phyloP scores from a whole-genome alignment of 2,888 invertebrate genomes.

The Apoderus coryli region DNA sequence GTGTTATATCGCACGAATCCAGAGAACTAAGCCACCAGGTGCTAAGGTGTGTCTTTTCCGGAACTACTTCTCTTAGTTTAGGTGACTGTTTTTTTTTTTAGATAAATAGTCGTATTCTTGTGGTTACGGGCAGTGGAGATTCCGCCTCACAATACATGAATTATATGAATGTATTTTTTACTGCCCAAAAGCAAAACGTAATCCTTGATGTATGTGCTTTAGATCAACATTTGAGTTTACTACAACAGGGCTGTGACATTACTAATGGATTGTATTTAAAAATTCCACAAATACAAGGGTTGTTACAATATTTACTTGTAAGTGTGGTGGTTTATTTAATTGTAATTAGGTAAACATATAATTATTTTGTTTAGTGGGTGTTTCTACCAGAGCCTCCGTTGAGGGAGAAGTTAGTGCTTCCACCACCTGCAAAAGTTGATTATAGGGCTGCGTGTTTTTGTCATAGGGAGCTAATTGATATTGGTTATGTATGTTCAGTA shows the following conservation, averaged over 20 bases:
- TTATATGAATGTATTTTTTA: conserved; percentile 97
- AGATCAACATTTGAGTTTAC: conserved; percentile 75
- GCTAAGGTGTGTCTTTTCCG: conserved; percentile 35
- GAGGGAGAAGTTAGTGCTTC: conserved; percentile 69
- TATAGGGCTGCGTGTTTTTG: conserved; percentile 98
- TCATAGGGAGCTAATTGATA: conserved; percentile 85
- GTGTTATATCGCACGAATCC: conserved; percentile 69
- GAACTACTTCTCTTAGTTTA: too few species aligned
- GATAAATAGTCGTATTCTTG: conserved; percentile 62
- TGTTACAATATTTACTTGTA: conserved; percentile 76
- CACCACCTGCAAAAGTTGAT: conserved; percentile 83
- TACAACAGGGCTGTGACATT: conserved; percentile 95
- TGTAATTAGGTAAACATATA: not conserved
- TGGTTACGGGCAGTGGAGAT: conserved; percentile 82
- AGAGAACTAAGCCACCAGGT: conserved; percentile 47
- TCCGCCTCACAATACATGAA: conserved; percentile 94
- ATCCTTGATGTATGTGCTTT: conserved; percentile 86
- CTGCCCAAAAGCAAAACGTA: conserved; percentile 75
- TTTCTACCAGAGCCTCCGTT: conserved; percentile 77
- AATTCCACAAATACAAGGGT: conserved; percentile 71
- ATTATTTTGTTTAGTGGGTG: conserved; percentile 58
- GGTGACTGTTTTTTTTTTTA: conserved; percentile 23
- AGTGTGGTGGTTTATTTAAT: conserved; percentile 22
- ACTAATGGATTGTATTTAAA: conserved; percentile 85
- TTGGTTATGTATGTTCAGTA: conserved; percentile 95